Conservation (phyloP, 2,797 vertebrate genomes). For the Rhinella marina region DNA sequence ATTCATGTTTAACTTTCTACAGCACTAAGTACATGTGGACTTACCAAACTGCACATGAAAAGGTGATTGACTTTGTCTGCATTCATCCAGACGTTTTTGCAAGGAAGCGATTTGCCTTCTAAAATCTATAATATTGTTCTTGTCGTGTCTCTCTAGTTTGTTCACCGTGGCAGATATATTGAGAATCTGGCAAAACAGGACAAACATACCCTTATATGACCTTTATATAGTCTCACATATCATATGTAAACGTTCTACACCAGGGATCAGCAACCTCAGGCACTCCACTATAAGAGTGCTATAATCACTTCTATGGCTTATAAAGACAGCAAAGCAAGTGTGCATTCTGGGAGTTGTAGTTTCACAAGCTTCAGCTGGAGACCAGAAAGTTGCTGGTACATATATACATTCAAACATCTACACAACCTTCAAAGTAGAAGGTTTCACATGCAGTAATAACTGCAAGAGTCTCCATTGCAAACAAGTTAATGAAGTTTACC, state of each 20-base stretch:
- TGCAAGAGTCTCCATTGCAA: too few relatives aligned
- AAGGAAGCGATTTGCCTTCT: background rate
- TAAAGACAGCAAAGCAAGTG: too few relatives aligned
- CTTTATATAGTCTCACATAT: background rate
- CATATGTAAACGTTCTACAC: background rate
- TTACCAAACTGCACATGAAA: background rate
- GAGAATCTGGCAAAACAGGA: background rate
- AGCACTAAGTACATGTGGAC: background rate
- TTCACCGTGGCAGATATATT: constrained; percentile 40
- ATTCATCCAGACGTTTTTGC: constrained; percentile 28
- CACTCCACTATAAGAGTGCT: too few relatives aligned
- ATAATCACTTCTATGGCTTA: too few relatives aligned
- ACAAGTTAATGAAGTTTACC: constrained; percentile 57
- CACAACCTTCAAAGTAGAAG: background rate
- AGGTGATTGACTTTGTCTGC: background rate
- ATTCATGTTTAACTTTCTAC: background rate
- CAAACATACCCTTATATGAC: background rate
- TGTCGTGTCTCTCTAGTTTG: constrained; percentile 36
- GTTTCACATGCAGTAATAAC: background rate
- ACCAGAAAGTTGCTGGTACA: too few relatives aligned
- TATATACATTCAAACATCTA: too few relatives aligned
- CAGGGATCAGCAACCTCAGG: too few relatives aligned
- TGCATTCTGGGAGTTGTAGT: too few relatives aligned
- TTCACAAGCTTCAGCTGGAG: too few relatives aligned
- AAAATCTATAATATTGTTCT: constrained; percentile 14